Base-by-base conservation (phyloP, 2,888 invertebrate species). In the Serrognathus titanus region DNA sequence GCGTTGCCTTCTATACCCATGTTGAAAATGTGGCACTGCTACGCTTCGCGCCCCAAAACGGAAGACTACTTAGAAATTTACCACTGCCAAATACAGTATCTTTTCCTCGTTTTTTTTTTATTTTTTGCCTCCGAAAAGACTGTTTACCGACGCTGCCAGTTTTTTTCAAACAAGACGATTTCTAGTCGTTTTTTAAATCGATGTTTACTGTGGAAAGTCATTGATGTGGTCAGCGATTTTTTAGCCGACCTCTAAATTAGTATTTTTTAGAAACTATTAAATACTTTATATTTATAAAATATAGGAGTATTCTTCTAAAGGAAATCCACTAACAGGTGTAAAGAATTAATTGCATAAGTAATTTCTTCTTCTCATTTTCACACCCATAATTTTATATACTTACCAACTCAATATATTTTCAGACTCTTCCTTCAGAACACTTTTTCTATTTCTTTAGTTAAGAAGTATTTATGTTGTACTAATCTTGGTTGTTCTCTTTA, bases 1-100 rank as follows among this genome's bases (percentile, higher is more conserved):
- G 75, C 73, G 78, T 78, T 78, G 78, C 78, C 78, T 78, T 78
- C 71, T 72, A 68, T 67, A 46, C 41, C 67, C 63, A 63, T 66
- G 68, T 66, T 70, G 63, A 61, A 66, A 66, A 59, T 64, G 65
- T 59, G 65, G 61, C 64, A 63, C 65, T 63, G 66, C 59, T 62
- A 66, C 48, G 54, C 55, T 55, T 55, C 55, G 58, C 55, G 57
- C 59, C 54, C 60, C 58, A 59, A 62, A 60, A 58, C 38, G 57
- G 20, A 48, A 39, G 38, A 39, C 31, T 50, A 31, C 24, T 31
- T 31, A 31, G 31, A 38, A 37, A 40, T 31, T 45, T 56, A 63
- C 60, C 64, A 65, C 65, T 65, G 65, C 65, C 65, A 61, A 48
- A 52, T 36, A 46, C 43, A 10, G 37, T 49, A 13, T 38, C 35